Conservation (phyloP, 2,888 invertebrate species). For the Kuschelorhynchus macadamiae region DNA sequence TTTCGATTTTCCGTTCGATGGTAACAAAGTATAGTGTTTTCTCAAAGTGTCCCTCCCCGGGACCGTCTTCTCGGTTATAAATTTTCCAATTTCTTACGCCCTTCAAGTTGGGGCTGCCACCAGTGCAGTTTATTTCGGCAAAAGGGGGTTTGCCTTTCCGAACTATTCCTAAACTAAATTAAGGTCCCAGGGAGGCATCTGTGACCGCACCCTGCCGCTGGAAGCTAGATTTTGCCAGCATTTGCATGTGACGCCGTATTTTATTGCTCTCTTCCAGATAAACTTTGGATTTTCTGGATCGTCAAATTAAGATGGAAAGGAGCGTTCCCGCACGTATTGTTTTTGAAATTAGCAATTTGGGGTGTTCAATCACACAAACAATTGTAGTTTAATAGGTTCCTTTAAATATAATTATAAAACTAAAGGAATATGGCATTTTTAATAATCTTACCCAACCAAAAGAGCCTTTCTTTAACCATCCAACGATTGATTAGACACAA, state of each 20-base stretch:
- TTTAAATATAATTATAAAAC: no score
- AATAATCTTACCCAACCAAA: no score
- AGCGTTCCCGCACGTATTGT: no score
- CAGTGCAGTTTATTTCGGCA: constrained; percentile 55
- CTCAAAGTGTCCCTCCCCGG: constrained; percentile 64
- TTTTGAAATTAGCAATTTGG: no score
- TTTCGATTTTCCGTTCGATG: constrained; percentile 48
- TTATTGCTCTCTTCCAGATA: constrained; percentile 67
- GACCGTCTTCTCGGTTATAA: constrained; percentile 64
- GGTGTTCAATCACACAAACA: no score
- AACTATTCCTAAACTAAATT: constrained; percentile 55
- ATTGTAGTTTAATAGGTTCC: no score
- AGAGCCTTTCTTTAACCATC: no score
- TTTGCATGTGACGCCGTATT: constrained; percentile 70
- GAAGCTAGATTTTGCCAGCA: constrained; percentile 58
- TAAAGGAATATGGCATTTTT: no score
- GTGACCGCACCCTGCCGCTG: constrained; percentile 52
- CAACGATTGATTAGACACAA: no score
- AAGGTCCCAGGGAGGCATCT: constrained; percentile 51
- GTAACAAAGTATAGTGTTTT: constrained; percentile 53
- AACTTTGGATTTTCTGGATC: constrained; percentile 51
- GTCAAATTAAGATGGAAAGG: constrained; percentile 14
- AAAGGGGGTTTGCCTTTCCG: constrained; percentile 66
- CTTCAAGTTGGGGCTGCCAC: constrained; percentile 54
- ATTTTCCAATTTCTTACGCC: constrained; percentile 68